Base-by-base conservation (phyloP, 2,797 vertebrate genomes). In the Buphagus erythrorhynchus region DNA sequence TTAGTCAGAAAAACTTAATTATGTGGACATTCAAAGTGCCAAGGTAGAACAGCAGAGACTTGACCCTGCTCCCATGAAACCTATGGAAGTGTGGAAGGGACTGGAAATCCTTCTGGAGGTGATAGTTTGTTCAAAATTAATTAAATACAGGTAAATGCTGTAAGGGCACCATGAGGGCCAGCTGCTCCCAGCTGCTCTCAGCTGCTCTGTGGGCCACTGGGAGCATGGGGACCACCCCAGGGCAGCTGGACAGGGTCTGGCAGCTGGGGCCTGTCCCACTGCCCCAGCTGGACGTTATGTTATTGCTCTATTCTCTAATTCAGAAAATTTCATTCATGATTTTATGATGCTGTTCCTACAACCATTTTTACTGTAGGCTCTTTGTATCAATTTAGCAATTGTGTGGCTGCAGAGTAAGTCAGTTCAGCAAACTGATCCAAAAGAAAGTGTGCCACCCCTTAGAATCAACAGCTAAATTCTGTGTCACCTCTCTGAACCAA, bases 151-250 rank as follows among this genome's bases (percentile, higher is more conserved):
- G 31, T 26, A 24, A 55, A 29, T 43, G 14, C 6, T 54, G 11
- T 58, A 29, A 51, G 24, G 45, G 19, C 42, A 28, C 19, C 3
- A 2, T 9, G 33, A 31, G 20, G 22, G 5, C 17, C 33, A 28
- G 33, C 45, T 54, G 9, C 17, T 58, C 17, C 26, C 42, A 31
- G 31, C 28, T 38, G 31, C 4, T 4, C 5, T 9, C 42, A 31
- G 31, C 28, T 38, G 31, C 4, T 4, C 5, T 9, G 8, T 46
- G 42, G 18, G 12, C 9, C 16, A 3, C 11, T 28, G 55, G 29
- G n/a, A 72, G 9, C 2, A 3, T 7, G 17, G 7, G 9, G 25
- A 9, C 7, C 33, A 49, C 14, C 5, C 5, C 2, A 13, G 58
- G 20, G 35, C 51, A 75, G 24, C n/a, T 28, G 7, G 31, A 16